A percentile compares a stretch with the other conserved stretches of the same genome.
These are phyloP conservation scores for Tetramorium bicarinatum DNA, from an alignment of 2,888 invertebrate genomes.

Conservation along the genomic window DNA sequence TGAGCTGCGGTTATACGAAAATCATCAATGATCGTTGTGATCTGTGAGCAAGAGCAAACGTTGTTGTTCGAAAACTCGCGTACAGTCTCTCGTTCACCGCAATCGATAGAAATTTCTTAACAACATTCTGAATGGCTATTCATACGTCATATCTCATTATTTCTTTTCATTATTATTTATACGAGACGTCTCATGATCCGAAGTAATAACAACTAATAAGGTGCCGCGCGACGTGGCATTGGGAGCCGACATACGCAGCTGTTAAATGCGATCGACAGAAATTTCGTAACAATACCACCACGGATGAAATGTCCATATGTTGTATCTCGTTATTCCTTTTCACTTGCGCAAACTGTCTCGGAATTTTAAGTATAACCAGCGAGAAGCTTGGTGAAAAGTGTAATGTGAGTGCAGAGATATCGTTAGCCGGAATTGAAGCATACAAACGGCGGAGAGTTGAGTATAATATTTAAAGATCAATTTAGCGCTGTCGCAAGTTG, in stretches of 20 bases:
- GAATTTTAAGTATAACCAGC: not conserved
- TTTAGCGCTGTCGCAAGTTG: not conserved
- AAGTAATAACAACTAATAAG: slow-evolving; percentile 34
- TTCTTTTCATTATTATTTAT: slow-evolving; percentile 30
- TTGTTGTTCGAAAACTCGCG: not conserved
- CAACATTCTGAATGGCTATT: slow-evolving; percentile 1
- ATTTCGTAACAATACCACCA: slow-evolving; percentile 30
- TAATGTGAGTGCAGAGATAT: not conserved
- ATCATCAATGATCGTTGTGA: not conserved
- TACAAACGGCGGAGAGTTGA: not conserved
- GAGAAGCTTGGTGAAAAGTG: not conserved
- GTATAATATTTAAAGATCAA: not conserved
- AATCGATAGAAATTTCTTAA: slow-evolving; percentile 23
- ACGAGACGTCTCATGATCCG: slow-evolving; percentile 19
- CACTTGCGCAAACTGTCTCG: slow-evolving; percentile 24
- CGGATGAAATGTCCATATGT: slow-evolving; percentile 19
- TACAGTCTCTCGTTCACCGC: not conserved
- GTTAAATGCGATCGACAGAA: slow-evolving; percentile 33
- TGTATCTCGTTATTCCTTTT: slow-evolving; percentile 21
- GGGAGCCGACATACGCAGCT: slow-evolving; percentile 15
- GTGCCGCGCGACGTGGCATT: slow-evolving; percentile 20
- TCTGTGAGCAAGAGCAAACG: not conserved
- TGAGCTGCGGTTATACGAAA: not conserved
- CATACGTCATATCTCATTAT: slow-evolving; percentile 31
- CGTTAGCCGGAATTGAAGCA: not conserved